phyloP scores from a whole-genome alignment of 1,140 invertebrate species.

The Camponotus pennsylvanicus region DNA sequence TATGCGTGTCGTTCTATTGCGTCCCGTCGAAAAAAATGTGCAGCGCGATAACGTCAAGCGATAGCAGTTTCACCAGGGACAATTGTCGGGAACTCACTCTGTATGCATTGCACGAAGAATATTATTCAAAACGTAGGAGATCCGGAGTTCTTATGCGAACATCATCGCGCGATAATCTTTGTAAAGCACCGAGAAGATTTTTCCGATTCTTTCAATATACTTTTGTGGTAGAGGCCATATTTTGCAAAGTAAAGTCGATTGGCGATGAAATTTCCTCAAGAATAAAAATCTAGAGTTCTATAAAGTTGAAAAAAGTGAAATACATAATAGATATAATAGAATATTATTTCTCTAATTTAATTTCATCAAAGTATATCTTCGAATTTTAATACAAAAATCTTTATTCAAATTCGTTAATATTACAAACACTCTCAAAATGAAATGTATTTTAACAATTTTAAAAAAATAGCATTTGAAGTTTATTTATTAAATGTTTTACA shows the following conservation, averaged over 20 bases:
- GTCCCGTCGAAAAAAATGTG: not conserved
- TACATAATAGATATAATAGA: not conserved
- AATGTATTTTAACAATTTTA: not conserved
- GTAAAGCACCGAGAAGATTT: conserved; percentile 13
- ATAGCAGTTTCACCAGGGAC: conserved; percentile 25
- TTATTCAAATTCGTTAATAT: too few relatives aligned
- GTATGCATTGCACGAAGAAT: conserved; percentile 6
- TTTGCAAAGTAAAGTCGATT: not conserved
- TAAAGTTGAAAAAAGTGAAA: not conserved
- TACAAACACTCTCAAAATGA: not conserved
- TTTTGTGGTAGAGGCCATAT: conserved; percentile 6
- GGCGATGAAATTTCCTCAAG: not conserved
- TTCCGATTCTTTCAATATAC: conserved; percentile 8
- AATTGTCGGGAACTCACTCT: not conserved
- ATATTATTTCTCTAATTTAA: not conserved
- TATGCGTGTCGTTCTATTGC: conserved; percentile 1
- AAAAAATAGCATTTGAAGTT: not conserved
- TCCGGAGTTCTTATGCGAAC: not conserved
- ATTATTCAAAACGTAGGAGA: conserved; percentile 4
- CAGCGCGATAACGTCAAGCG: not conserved
- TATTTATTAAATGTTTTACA: not conserved
- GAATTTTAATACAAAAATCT: not conserved
- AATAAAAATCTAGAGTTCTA: not conserved
- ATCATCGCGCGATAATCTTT: conserved; percentile 29
- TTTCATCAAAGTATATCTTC: not conserved